phyloP scores from a whole-genome alignment of 1,140 invertebrate species.

The Drosophila virilis region DNA sequence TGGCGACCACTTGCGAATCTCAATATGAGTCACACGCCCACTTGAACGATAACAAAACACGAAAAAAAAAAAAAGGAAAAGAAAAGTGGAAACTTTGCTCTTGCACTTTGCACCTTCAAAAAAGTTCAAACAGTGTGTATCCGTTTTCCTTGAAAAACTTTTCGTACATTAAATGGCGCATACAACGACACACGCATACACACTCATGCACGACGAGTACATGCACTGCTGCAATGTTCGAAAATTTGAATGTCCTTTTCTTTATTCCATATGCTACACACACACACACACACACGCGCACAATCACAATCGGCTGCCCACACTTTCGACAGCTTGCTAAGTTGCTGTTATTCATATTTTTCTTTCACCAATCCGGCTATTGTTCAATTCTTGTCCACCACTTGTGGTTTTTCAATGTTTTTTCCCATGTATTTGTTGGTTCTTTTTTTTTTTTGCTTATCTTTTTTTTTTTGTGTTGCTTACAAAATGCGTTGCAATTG shows the following conservation, averaged over 20 bases:
- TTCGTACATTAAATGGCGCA: slow-evolving; percentile 48
- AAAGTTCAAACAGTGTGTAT: slow-evolving; percentile 76
- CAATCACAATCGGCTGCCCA: neutral
- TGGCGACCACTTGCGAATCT: slow-evolving; percentile 40
- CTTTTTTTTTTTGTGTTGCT: slow-evolving; percentile 5
- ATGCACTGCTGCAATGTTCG: slow-evolving; percentile 61
- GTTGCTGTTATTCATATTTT: slow-evolving; percentile 1
- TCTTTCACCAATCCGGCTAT: slow-evolving; percentile 31
- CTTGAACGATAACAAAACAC: slow-evolving; percentile 36
- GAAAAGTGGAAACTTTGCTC: slow-evolving; percentile 30
- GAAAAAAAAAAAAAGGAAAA: neutral
- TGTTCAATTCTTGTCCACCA: slow-evolving; percentile 30
- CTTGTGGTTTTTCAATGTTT: slow-evolving; percentile 36
- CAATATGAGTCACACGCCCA: slow-evolving; percentile 43
- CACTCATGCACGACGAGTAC: slow-evolving; percentile 19
- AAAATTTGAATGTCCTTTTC: slow-evolving; percentile 39
- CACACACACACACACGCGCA: slow-evolving; percentile 8
- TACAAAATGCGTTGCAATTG: slow-evolving; percentile 27
- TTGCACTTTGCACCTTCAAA: slow-evolving; percentile 71
- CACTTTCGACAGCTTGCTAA: neutral
- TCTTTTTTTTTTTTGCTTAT: slow-evolving; percentile 3
- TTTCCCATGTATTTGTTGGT: slow-evolving; percentile 7
- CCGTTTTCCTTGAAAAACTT: slow-evolving; percentile 80
- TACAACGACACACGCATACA: slow-evolving; percentile 29
- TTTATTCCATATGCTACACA: slow-evolving; percentile 57